A percentile compares a stretch with the other conserved stretches of the same genome.
phyloP scores from a whole-genome alignment of 1,140 invertebrate species.

The Bombus impatiens region DNA sequence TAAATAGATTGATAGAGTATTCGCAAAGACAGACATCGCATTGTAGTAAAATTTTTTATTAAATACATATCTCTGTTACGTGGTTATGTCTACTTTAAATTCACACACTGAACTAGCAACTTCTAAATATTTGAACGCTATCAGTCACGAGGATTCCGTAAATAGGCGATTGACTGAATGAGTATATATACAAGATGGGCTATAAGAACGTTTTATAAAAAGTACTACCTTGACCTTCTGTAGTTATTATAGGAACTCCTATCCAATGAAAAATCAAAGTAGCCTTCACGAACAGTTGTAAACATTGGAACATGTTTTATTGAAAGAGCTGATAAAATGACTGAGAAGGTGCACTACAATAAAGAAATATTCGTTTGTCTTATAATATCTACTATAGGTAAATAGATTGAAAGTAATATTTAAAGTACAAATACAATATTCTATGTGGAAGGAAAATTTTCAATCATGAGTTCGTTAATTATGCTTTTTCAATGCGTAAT shows the following conservation, averaged over 20 bases:
- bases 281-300: background rate
- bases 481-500: too few species aligned
- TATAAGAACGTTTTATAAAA: slow-evolving; percentile 19
- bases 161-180: background rate
- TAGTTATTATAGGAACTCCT: background rate
- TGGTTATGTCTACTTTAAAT: background rate
- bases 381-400: too few species aligned
- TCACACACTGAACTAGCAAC: background rate
- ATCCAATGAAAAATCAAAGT: background rate
- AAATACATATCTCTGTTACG: background rate
- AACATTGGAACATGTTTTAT: background rate
- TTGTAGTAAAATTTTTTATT: background rate
- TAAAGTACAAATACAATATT: too few species aligned
- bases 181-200: background rate
- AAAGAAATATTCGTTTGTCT: too few species aligned
- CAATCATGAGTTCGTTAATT: too few species aligned
- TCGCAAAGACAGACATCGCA: too few species aligned
- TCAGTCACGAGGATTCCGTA: background rate
- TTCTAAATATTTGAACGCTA: background rate
- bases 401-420: too few species aligned
- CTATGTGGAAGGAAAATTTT: too few species aligned
- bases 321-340: background rate
- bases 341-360: too few species aligned
- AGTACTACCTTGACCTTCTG: slow-evolving; percentile 30
- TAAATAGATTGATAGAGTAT: too few species aligned